A percentile compares a stretch with the other conserved stretches of the same genome.
Conservation (phyloP, 2,113 vertebrate species). For the Dipodomys stephensi region DNA sequence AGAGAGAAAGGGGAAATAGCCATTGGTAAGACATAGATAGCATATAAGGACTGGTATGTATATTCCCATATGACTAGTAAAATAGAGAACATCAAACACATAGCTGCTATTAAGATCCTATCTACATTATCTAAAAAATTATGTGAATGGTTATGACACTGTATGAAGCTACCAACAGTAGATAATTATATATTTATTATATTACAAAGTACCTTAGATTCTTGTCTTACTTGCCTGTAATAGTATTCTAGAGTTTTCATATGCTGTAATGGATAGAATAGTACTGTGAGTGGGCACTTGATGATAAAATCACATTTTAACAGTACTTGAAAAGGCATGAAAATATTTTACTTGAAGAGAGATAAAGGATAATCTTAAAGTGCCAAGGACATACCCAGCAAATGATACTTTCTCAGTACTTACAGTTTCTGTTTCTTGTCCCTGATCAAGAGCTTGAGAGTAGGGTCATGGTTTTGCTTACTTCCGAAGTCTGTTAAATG, state of each 20-base stretch:
- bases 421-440: background rate
- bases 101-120: background rate
- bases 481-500: background rate
- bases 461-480: background rate
- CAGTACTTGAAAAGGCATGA: background rate
- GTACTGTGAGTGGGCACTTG: background rate
- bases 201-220: background rate
- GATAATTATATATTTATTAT: background rate
- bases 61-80: background rate
- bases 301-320: constrained; percentile 26
- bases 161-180: background rate
- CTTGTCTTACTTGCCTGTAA: background rate
- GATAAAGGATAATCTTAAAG: background rate
- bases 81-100: background rate
- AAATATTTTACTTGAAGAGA: background rate
- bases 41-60: background rate
- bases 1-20: background rate
- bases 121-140: background rate
- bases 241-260: background rate
- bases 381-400: background rate
- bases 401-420: background rate
- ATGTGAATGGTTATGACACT: constrained; percentile 8
- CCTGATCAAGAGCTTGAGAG: background rate
- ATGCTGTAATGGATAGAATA: background rate
- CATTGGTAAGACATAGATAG: background rate